A percentile compares a stretch with the other conserved stretches of the same genome.
Evolutionary conservation across 1,140 invertebrate species (phyloP).

Genomic region (Choristoneura fumiferana): DNA sequence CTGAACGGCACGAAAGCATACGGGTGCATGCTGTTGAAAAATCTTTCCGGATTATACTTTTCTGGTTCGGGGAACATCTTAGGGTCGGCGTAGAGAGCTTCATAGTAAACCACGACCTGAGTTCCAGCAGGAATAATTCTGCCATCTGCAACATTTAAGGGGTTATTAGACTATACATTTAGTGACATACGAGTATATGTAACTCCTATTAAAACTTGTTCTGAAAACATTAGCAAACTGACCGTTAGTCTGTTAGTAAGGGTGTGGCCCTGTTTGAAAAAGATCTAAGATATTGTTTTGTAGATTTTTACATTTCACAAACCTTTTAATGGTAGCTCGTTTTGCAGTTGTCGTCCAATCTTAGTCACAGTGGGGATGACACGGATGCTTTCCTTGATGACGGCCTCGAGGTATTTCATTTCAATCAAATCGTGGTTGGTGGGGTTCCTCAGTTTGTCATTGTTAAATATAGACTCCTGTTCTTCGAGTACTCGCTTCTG

Average conservation of each 20-base stretch:
- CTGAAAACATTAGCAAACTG: too few species aligned
- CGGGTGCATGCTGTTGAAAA: slow-evolving; percentile 48
- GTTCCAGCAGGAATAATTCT: slow-evolving; percentile 62
- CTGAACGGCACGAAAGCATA: slow-evolving; percentile 79
- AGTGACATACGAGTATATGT: too few species aligned
- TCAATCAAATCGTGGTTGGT: slow-evolving; percentile 74
- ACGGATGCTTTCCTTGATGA: slow-evolving; percentile 78
- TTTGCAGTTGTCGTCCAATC: slow-evolving; percentile 69
- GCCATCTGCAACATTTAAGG: slow-evolving; percentile 25
- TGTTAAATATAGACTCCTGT: slow-evolving; percentile 60
- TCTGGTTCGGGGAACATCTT: slow-evolving; percentile 80
- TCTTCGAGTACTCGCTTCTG: slow-evolving; percentile 63
- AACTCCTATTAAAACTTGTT: too few species aligned
- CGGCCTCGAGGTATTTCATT: slow-evolving; percentile 78
- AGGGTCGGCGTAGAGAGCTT: slow-evolving; percentile 75
- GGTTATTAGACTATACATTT: background rate
- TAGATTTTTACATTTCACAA: too few species aligned
- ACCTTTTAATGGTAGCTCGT: slow-evolving; percentile 49
- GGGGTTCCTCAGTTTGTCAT: slow-evolving; percentile 48
- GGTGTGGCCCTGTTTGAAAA: too few species aligned
- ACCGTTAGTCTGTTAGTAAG: too few species aligned
- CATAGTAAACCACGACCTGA: slow-evolving; percentile 56
- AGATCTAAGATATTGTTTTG: too few species aligned
- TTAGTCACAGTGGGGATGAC: slow-evolving; percentile 80
- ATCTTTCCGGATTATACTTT: slow-evolving; percentile 82